Base-by-base conservation (phyloP, 2,113 vertebrate species). In the Cranoglanis bouderius region DNA sequence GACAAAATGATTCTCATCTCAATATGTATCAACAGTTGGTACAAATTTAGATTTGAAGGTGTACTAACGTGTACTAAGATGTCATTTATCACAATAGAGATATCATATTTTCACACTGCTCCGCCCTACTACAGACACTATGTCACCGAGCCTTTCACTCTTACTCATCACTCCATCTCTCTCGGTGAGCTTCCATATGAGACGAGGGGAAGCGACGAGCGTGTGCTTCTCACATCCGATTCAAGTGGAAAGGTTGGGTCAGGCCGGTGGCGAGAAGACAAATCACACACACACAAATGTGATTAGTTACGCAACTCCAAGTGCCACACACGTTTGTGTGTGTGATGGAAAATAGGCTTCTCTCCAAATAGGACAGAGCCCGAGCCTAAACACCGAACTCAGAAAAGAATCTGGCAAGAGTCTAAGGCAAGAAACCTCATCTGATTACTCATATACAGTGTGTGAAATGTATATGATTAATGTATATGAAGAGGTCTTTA, bases 261-360 rank as follows among this genome's bases (percentile, higher is more conserved):
- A 88, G 85, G 85, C 75, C 72, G 88, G 59, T 29, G 18, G 55
- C 18, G 86, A 61, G 29, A 78, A 85, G 85, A 63, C 75, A 82
- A 86, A 91, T 91, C 51, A 88, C 86, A 91, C 88, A 83, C 38
- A 80, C 77, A 77, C 74, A 80, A n/a, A 53, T 19, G 43, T 49
- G 85, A 89, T 92, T 91, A 88, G 90, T 92, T 92, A 90, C 74
- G n/a, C 87, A 91, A 92, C 65, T 57, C 21, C 53, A 77, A 55
- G 70, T 53, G 29, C 74, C 81, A 87, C 55, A 61, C 80, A 49
- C 38, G 74, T 61, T 74, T 46, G 35, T 38, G 14, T 53, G 21
- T 55, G 40, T 55, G 38, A 77, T 70, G 24, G 63, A 88, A 88
- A 59, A 65, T 40, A 46, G 85, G 24, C 85, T 57, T 6, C 6